Evolutionary conservation across 2,113 vertebrate species (phyloP).

Genomic region (Mellivora capensis): DNA sequence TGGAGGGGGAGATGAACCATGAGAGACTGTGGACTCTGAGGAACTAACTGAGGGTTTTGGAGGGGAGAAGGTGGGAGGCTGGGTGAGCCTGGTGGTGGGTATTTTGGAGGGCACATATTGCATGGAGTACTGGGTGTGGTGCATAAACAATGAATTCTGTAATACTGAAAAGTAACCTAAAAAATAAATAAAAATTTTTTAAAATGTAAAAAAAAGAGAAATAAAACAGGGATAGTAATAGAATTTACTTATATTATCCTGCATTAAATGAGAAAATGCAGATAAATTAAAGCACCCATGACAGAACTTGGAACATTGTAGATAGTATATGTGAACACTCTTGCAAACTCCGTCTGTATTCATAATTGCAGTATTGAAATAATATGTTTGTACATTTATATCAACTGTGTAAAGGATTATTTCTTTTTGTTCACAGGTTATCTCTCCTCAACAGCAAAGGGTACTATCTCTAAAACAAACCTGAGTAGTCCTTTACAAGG

Average conservation of each 20-base stretch:
- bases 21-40: too few species aligned
- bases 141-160: too few species aligned
- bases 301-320: neutral
- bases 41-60: too few species aligned
- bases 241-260: neutral
- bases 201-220: too few species aligned
- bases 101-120: too few species aligned
- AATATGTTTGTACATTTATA: neutral
- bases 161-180: too few species aligned
- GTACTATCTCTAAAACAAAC: neutral
- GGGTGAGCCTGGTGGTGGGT: too few species aligned
- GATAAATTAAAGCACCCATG: neutral
- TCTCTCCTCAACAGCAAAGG: neutral
- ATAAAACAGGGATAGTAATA: neutral
- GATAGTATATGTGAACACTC: neutral
- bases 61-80: too few species aligned
- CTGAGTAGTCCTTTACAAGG: neutral
- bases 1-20: too few species aligned
- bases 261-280: neutral
- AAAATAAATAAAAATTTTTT: too few species aligned
- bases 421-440: constrained; percentile 7
- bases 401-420: neutral
- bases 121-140: too few species aligned
- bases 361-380: neutral
- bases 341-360: neutral